A percentile compares a stretch with the other conserved stretches of the same genome.
Evolutionary conservation across 1,140 invertebrate species (phyloP).

Genomic region (Stenopsyche tienmushanensis): DNA sequence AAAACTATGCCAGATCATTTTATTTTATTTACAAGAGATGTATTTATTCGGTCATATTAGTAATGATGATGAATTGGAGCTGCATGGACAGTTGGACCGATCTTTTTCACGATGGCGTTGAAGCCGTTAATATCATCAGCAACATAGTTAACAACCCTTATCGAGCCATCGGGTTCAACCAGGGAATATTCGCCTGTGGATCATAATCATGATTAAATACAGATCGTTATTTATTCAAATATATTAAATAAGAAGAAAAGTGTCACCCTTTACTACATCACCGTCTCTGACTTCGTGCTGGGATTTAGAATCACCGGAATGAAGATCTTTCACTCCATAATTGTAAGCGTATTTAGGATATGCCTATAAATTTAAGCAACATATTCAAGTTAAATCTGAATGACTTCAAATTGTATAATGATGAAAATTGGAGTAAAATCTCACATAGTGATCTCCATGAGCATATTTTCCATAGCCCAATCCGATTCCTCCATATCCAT

Average conservation of each 20-base stretch:
- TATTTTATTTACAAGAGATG: too few relatives aligned
- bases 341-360: constrained; percentile 45
- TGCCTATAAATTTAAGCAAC: constrained; percentile 26
- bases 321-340: constrained; percentile 46
- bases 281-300: constrained; percentile 48
- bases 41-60: too few relatives aligned
- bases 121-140: constrained; percentile 52
- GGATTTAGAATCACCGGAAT: constrained; percentile 46
- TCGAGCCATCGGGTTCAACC: constrained; percentile 54
- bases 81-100: constrained; percentile 44
- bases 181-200: constrained; percentile 51
- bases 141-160: constrained; percentile 50
- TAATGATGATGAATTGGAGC: constrained; percentile 14
- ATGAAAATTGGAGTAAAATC: too few relatives aligned
- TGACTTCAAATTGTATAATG: background rate
- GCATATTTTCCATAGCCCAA: background rate
- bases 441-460: constrained; percentile 8
- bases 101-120: constrained; percentile 45
- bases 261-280: constrained; percentile 45
- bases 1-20: too few relatives aligned
- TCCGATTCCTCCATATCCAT: constrained; percentile 11
- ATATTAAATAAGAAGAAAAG: background rate
- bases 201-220: background rate
- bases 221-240: background rate
- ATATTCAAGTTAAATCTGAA: background rate